These are phyloP conservation scores for Argyresthia goedartella DNA, from an alignment of 2,888 invertebrate genomes.

Conservation along the genomic window DNA sequence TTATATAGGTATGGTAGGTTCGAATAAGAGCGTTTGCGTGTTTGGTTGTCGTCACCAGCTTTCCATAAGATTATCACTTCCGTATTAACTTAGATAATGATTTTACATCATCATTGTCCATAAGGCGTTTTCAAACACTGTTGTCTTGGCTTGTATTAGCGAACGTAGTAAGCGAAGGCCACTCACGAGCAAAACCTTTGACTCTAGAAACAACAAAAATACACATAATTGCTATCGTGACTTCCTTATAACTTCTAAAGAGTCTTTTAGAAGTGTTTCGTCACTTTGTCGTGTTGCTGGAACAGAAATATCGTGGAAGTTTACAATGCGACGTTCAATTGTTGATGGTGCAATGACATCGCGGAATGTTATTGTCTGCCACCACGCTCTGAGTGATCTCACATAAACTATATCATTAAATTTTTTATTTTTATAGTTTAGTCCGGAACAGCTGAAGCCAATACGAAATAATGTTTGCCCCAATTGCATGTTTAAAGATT, in stretches of 20 bases:
- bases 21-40: too few relatives aligned
- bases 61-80: too few relatives aligned
- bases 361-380: too few relatives aligned
- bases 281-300: conserved; percentile 3
- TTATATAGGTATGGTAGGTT: too few relatives aligned
- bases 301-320: conserved; percentile 3
- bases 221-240: conserved; percentile 25
- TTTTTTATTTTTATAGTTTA: too few relatives aligned
- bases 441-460: too few relatives aligned
- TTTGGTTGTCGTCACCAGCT: too few relatives aligned
- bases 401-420: too few relatives aligned
- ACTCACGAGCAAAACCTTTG: not conserved
- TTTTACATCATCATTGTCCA: not conserved
- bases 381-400: too few relatives aligned
- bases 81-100: not conserved
- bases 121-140: not conserved
- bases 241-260: conserved; percentile 20
- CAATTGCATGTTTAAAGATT: too few relatives aligned
- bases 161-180: not conserved
- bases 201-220: not conserved
- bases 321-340: not conserved
- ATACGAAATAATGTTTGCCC: too few relatives aligned
- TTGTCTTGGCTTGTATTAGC: not conserved
- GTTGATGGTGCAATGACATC: not conserved
- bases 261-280: conserved; percentile 2